These are phyloP conservation scores for Avahi laniger DNA, from an alignment of 2,797 vertebrate species.

Conservation along the genomic window DNA sequence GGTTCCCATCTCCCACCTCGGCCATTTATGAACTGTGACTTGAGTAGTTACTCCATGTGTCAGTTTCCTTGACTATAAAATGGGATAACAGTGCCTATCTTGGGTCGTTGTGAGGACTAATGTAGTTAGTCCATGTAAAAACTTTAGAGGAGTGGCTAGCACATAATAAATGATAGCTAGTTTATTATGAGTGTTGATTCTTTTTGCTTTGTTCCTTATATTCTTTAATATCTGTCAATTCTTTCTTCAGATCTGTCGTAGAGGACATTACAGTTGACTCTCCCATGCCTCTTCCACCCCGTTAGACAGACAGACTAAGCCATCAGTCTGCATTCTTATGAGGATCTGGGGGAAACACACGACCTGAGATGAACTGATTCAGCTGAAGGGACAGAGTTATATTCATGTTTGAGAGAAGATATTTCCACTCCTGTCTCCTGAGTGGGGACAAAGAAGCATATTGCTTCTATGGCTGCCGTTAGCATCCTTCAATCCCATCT, in stretches of 20 bases:
- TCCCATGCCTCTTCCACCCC: background rate
- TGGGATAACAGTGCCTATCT: background rate
- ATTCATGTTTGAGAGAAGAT: background rate
- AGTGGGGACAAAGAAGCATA: background rate
- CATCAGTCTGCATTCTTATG: background rate
- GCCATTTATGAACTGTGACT: background rate
- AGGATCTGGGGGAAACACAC: background rate
- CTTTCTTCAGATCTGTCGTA: background rate
- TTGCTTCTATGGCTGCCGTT: background rate
- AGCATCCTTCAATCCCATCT: background rate
- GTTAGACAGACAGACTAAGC: background rate
- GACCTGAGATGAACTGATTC: background rate
- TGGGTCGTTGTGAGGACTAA: background rate
- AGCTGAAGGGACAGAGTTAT: background rate
- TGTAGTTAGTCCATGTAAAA: background rate
- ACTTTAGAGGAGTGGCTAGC: background rate
- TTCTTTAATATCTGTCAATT: background rate
- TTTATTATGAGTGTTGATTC: background rate
- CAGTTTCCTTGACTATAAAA: background rate
- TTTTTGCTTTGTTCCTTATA: background rate
- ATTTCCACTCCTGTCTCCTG: background rate
- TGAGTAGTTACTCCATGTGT: background rate
- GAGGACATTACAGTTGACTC: background rate
- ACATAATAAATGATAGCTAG: background rate
- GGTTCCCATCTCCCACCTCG: background rate